Percentiles rank a stretch among this genome's conserved stretches.
Conservation (phyloP, 2,888 invertebrate genomes). For the Trilocha varians region DNA sequence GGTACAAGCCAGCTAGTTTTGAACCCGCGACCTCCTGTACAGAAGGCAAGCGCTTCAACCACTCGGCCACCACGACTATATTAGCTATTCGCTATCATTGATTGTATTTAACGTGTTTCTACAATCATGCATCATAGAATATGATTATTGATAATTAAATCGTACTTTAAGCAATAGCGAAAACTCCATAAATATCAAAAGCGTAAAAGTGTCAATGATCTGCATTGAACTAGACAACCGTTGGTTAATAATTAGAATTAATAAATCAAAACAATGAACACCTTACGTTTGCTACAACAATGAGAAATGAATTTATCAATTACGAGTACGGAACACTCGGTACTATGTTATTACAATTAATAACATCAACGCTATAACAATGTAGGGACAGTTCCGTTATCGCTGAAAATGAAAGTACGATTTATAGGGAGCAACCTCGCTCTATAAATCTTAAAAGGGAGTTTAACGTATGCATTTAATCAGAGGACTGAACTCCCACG, state of each 20-base stretch:
- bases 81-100: no score
- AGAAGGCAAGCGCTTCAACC: no score
- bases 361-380: slow-evolving; percentile 16
- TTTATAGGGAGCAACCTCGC: slow-evolving; percentile 17
- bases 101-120: no score
- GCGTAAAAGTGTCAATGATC: background rate
- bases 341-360: slow-evolving; percentile 10
- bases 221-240: background rate
- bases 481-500: slow-evolving; percentile 15
- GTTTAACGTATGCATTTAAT: slow-evolving; percentile 14
- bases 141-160: no score
- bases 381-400: slow-evolving; percentile 12
- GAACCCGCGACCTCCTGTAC: no score
- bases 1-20: no score
- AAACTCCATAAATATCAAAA: background rate
- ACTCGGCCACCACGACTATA: no score
- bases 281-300: background rate
- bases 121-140: no score
- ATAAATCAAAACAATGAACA: background rate
- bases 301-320: background rate
- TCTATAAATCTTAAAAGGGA: slow-evolving; percentile 5
- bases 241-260: background rate
- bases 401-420: slow-evolving; percentile 24
- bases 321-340: background rate
- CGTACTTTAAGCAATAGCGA: no score